A percentile compares a stretch with the other conserved stretches of the same genome.
Conservation (phyloP, 2,888 invertebrate species). For the Pristionchus japonicus region DNA sequence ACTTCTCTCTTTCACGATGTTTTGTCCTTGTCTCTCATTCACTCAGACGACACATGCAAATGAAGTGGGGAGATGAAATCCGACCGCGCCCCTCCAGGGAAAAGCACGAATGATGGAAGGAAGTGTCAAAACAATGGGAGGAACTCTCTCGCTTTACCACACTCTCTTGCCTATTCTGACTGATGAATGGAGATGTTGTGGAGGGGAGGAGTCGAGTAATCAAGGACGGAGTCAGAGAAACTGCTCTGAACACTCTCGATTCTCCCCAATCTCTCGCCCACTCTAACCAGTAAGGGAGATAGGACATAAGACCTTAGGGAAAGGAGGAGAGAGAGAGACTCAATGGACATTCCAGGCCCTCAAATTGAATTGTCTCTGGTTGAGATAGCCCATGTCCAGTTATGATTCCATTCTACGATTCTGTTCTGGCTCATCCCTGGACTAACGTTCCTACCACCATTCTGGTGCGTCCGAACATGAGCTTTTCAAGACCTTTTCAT, state of each 20-base stretch:
- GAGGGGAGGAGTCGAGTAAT: slow-evolving; percentile 28
- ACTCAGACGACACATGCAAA: slow-evolving; percentile 43
- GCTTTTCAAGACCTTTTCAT: background rate
- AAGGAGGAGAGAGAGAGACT: background rate
- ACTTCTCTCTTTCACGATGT: background rate
- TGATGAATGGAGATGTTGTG: background rate
- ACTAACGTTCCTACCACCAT: background rate
- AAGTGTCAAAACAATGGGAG: slow-evolving; percentile 15
- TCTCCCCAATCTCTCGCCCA: background rate
- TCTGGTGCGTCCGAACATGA: background rate
- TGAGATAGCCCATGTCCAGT: slow-evolving; percentile 11
- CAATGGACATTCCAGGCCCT: slow-evolving; percentile 9
- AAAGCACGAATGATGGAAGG: background rate
- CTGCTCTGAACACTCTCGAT: background rate
- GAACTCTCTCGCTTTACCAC: background rate
- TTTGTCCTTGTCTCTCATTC: slow-evolving; percentile 55
- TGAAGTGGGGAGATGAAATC: slow-evolving; percentile 28
- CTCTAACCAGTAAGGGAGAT: background rate
- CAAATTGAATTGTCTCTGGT: slow-evolving; percentile 36
- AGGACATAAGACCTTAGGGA: background rate
- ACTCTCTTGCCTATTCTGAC: background rate
- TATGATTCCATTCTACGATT: background rate
- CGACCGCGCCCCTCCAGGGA: background rate
- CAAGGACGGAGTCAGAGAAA: slow-evolving; percentile 32
- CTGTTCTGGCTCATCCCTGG: background rate